These are phyloP conservation scores for Pangasius krempfi DNA, from an alignment of 2,797 vertebrate species.

Conservation along the genomic window DNA sequence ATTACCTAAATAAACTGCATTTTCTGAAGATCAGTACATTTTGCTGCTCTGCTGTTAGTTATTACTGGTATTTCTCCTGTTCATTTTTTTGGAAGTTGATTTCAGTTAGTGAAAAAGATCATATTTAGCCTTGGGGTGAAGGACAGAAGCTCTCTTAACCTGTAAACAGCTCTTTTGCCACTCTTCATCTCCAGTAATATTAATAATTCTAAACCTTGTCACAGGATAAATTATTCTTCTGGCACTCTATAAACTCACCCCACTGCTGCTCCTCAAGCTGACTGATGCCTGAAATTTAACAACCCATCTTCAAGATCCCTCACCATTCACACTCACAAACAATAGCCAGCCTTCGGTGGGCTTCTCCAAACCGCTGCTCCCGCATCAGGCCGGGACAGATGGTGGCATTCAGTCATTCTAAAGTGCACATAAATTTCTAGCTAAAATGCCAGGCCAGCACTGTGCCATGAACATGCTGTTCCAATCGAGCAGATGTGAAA, in stretches of 20 bases:
- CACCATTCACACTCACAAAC: neutral
- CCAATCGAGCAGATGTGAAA: conserved; percentile 29
- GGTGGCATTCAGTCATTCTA: conserved; percentile 50
- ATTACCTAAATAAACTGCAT: neutral
- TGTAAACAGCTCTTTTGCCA: neutral
- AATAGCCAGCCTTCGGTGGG: conserved; percentile 23
- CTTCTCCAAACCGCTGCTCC: conserved; percentile 16
- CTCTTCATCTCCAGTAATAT: neutral
- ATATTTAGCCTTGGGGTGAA: neutral
- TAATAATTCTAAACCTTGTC: conserved; percentile 11
- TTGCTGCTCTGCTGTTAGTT: neutral
- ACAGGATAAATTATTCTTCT: conserved; percentile 13
- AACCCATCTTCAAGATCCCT: conserved; percentile 24
- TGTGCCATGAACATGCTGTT: conserved; percentile 1
- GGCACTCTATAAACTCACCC: neutral
- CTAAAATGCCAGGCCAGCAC: conserved; percentile 31
- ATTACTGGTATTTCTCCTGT: neutral
- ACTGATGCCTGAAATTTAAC: conserved; percentile 47
- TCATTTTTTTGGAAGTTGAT: neutral
- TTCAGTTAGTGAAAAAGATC: neutral
- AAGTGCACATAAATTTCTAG: conserved; percentile 35
- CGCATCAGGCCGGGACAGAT: conserved; percentile 43
- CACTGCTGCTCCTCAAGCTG: conserved; percentile 9
- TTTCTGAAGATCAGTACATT: neutral
- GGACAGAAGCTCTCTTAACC: neutral